A percentile compares a stretch with the other conserved stretches of the same genome.
Evolutionary conservation across 2,113 vertebrate species (phyloP).

Genomic region (Montifringilla adamsi): DNA sequence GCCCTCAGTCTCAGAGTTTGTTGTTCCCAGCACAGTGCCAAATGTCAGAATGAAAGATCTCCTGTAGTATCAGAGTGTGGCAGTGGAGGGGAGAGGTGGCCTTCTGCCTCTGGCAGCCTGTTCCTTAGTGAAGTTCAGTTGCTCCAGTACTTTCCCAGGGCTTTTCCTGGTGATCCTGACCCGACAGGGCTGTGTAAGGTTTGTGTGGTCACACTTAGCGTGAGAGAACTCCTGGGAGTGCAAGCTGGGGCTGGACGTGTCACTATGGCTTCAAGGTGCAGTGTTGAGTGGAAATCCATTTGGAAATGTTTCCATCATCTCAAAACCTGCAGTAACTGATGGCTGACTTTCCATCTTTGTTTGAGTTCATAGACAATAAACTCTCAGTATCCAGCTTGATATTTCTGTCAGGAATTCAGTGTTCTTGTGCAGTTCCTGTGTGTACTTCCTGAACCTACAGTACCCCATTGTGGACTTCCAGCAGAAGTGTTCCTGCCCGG

Average conservation of each 20-base stretch:
- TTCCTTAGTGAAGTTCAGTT: neutral
- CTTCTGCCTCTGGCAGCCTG: neutral
- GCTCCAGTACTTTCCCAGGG: neutral
- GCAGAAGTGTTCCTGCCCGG: neutral
- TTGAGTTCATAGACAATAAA: neutral
- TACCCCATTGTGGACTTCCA: neutral
- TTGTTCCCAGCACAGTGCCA: neutral
- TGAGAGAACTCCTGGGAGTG: neutral
- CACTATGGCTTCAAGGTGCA: neutral
- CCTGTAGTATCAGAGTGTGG: neutral
- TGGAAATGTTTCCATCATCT: neutral
- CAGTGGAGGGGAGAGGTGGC: neutral
- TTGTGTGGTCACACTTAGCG: neutral
- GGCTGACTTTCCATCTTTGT: neutral
- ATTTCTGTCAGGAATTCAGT: conserved; percentile 22
- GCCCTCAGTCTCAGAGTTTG: neutral
- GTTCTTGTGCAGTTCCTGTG: conserved; percentile 8
- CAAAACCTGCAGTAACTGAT: neutral
- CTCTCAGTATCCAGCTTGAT: conserved; percentile 7
- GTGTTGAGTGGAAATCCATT: neutral
- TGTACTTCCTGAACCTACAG: conserved; percentile 26
- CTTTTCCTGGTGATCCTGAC: neutral
- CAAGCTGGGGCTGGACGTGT: neutral
- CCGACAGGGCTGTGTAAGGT: neutral
- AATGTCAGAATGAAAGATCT: neutral